phyloP scores from a whole-genome alignment of 2,888 invertebrate genomes.

The Eretmocerus hayati region DNA sequence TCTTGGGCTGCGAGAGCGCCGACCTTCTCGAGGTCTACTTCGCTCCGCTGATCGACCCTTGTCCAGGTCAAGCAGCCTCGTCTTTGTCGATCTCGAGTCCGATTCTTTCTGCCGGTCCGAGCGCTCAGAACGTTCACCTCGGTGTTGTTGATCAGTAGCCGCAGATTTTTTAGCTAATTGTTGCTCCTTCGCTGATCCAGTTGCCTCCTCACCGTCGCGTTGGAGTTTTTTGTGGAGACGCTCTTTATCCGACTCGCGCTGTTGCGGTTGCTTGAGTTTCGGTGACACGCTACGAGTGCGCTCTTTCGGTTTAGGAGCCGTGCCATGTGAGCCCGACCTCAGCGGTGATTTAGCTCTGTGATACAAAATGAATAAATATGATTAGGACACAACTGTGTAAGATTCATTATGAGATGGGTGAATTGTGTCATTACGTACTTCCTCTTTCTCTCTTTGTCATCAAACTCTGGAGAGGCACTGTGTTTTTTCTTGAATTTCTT shows the following conservation, averaged over 20 bases:
- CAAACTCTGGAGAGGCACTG: conserved; percentile 60
- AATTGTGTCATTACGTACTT: conserved; percentile 28
- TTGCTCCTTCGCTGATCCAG: conserved; percentile 19
- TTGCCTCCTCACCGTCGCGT: conserved; percentile 15
- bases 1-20: conserved; percentile 39
- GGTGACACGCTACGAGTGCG: conserved; percentile 42
- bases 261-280: conserved; percentile 20
- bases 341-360: conserved; percentile 30
- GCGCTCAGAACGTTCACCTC: conserved; percentile 3
- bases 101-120: conserved; percentile 6
- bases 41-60: conserved; percentile 34
- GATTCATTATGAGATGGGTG: neutral
- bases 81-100: conserved; percentile 7
- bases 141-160: conserved; percentile 4
- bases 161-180: conserved; percentile 21
- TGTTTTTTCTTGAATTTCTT: conserved; percentile 49
- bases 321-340: conserved; percentile 25
- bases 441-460: conserved; percentile 50
- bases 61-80: neutral
- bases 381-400: conserved; percentile 7
- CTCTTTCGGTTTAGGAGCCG: conserved; percentile 34
- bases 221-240: conserved; percentile 33
- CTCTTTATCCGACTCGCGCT: conserved; percentile 32
- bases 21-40: conserved; percentile 37
- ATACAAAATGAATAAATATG: conserved; percentile 16